A percentile compares a stretch with the other conserved stretches of the same genome.
These are phyloP conservation scores for Molorchus minor DNA, from an alignment of 2,888 invertebrate species.

Conservation along the genomic window DNA sequence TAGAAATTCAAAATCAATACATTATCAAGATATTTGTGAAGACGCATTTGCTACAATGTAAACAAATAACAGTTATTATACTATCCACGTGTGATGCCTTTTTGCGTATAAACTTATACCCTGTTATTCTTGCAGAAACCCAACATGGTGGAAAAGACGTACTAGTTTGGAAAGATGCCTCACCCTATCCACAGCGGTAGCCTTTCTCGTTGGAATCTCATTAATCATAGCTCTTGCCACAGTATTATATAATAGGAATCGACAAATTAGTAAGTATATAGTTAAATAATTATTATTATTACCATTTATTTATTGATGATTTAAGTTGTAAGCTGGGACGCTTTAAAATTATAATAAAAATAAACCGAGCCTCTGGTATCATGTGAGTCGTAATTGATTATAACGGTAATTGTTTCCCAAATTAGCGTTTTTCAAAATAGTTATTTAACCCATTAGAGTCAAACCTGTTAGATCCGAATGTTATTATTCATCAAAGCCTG, in stretches of 20 bases:
- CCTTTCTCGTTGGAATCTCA: conserved; percentile 70
- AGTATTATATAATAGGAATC: conserved; percentile 60
- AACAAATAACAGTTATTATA: background rate
- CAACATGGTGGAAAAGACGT: conserved; percentile 83
- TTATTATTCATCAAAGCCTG: no score
- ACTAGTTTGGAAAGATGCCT: conserved; percentile 77
- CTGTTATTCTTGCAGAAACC: conserved; percentile 69
- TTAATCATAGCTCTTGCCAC: conserved; percentile 71
- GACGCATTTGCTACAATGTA: background rate
- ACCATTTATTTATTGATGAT: background rate
- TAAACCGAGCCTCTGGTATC: no score
- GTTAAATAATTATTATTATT: conserved; percentile 41
- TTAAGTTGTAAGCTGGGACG: no score
- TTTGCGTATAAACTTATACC: background rate
- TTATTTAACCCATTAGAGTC: no score
- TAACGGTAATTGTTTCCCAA: no score
- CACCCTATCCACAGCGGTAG: conserved; percentile 68
- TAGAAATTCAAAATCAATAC: no score
- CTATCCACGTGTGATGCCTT: background rate
- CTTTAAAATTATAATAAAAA: no score
- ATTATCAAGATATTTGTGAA: no score
- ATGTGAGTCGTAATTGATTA: no score
- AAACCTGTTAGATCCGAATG: no score
- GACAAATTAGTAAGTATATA: conserved; percentile 44
- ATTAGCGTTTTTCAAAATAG: no score